These are phyloP conservation scores for Pollenia griseotomentosa DNA, from an alignment of 2,888 invertebrate species.

Conservation along the genomic window DNA sequence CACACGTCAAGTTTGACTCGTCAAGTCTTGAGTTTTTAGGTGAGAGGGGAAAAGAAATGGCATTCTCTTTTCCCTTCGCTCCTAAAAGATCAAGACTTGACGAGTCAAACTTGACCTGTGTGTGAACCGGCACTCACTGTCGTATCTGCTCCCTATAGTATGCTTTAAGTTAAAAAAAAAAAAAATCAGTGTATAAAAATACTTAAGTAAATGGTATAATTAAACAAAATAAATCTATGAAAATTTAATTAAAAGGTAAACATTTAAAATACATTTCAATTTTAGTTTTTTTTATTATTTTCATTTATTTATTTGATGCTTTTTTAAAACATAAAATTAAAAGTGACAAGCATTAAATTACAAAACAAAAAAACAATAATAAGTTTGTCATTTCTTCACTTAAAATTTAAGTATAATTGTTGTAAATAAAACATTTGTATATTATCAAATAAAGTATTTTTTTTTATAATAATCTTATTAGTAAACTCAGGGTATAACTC, in stretches of 20 bases:
- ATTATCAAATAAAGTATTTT: slow-evolving; percentile 19
- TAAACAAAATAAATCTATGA: not conserved
- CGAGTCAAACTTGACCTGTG: too few relatives aligned
- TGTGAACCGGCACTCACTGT: too few relatives aligned
- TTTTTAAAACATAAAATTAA: slow-evolving; percentile 30
- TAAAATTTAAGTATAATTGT: not conserved
- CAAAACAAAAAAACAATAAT: slow-evolving; percentile 25
- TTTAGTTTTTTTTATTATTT: slow-evolving; percentile 23
- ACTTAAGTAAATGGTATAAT: not conserved
- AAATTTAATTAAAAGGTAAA: not conserved
- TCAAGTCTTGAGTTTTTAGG: too few relatives aligned
- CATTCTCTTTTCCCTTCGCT: too few relatives aligned
- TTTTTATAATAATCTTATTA: not conserved
- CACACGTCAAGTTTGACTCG: too few relatives aligned
- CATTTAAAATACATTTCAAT: slow-evolving; percentile 44
- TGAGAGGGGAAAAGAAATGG: too few relatives aligned
- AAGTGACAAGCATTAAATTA: slow-evolving; percentile 41
- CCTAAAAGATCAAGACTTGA: too few relatives aligned
- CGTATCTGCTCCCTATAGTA: slow-evolving; percentile 12
- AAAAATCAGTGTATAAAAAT: not conserved
- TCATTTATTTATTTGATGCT: slow-evolving; percentile 34
- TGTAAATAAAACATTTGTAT: slow-evolving; percentile 34
- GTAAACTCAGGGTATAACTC: slow-evolving; percentile 7
- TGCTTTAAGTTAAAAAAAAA: slow-evolving; percentile 7
- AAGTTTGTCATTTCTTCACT: slow-evolving; percentile 25